These are phyloP conservation scores for Petaurus breviceps DNA, from an alignment of 2,113 vertebrate species.

Conservation along the genomic window DNA sequence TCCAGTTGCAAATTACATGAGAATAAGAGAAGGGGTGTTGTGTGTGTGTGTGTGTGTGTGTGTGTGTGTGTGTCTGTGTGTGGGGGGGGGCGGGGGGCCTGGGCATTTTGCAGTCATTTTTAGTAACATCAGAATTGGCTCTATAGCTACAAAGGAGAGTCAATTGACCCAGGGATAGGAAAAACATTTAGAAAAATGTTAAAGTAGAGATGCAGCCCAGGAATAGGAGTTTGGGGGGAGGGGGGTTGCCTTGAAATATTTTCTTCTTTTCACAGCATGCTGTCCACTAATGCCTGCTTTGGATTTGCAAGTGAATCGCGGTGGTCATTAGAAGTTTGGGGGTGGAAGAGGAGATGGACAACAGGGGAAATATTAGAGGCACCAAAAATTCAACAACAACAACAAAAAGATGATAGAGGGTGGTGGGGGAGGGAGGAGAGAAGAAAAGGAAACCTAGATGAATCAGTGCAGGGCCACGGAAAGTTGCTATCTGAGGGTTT, in stretches of 20 bases:
- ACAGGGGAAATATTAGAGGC: slow-evolving; percentile 32
- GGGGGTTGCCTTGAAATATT: slow-evolving; percentile 62
- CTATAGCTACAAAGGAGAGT: slow-evolving; percentile 10
- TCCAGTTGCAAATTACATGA: slow-evolving; percentile 49
- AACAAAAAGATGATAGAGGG: slow-evolving; percentile 18
- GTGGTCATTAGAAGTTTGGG: slow-evolving; percentile 40
- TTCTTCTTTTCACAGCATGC: slow-evolving; percentile 71
- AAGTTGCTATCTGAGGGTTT: slow-evolving; percentile 50
- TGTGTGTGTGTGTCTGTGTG: too few species aligned
- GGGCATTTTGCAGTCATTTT: slow-evolving; percentile 31
- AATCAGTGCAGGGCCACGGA: slow-evolving; percentile 50
- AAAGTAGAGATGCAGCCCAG: not conserved
- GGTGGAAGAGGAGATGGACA: not conserved
- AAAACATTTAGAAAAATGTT: not conserved
- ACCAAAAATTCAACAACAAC: not conserved
- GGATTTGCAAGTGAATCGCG: slow-evolving; percentile 75
- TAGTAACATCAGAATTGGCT: slow-evolving; percentile 41
- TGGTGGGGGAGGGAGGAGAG: not conserved
- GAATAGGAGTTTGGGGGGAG: not conserved
- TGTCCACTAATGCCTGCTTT: slow-evolving; percentile 57
- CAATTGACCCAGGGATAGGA: slow-evolving; percentile 6
- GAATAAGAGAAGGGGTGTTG: slow-evolving; percentile 29
- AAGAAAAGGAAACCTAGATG: slow-evolving; percentile 54
- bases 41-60: too few species aligned
- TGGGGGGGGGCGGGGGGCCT: not conserved